These are phyloP conservation scores for Spicauda simplicius DNA, from an alignment of 2,888 invertebrate species.

Conservation along the genomic window DNA sequence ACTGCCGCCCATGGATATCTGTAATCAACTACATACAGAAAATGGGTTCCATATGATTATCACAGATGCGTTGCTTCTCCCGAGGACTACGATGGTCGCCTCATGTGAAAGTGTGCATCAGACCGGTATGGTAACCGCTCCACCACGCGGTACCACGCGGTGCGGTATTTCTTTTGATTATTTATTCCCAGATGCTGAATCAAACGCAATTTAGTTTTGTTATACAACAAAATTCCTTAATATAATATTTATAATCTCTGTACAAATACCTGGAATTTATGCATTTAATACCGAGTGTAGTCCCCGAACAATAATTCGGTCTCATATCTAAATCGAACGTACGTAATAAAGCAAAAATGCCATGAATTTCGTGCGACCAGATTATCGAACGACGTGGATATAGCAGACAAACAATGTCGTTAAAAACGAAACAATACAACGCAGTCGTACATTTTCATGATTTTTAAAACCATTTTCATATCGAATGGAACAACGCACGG, in stretches of 20 bases:
- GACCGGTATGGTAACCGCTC: no score
- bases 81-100: no score
- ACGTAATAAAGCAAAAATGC: conserved; percentile 27
- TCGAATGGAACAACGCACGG: conserved; percentile 45
- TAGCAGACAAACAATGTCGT: conserved; percentile 40
- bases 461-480: conserved; percentile 46
- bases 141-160: no score
- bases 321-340: not conserved
- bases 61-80: no score
- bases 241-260: not conserved
- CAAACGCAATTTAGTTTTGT: not conserved
- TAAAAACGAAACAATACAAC: conserved; percentile 40
- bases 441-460: conserved; percentile 40
- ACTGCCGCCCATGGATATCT: no score
- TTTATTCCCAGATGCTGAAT: not conserved
- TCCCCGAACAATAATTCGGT: not conserved
- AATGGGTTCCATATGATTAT: no score
- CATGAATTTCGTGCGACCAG: conserved; percentile 31
- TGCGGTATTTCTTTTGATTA: no score
- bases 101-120: no score
- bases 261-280: not conserved
- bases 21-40: no score
- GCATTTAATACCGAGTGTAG: not conserved
- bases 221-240: not conserved
- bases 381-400: conserved; percentile 30